Evolutionary conservation across 2,113 vertebrate species (phyloP), one percentile per base, ranked within the genome.

Genomic region (Clarias macrocephalus): DNA sequence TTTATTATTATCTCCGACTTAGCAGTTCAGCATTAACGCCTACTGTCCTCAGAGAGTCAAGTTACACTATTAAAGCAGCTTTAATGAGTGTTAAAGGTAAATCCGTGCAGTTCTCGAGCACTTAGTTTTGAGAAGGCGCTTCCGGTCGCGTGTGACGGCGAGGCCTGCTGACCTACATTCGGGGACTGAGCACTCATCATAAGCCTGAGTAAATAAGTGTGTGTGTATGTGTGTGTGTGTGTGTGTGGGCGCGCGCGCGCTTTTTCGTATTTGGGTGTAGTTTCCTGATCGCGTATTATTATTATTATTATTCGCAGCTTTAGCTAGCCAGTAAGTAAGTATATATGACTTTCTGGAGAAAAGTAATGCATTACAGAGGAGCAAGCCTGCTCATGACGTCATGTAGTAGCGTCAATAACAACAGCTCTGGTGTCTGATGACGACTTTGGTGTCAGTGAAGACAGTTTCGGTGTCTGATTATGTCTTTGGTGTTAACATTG

Each of bases 91-190:
- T 52, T 0, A 68, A 83, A n/a, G 9, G 62, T 54, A 21, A 54
- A 52, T 82, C 28, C 13, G 37, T n/a, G 62, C 62, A 48, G 62
- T 65, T 91, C 88, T 86, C 88, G 91, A 90, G 93, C 87, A 30
- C 16, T 66, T 65, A 56, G 63, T 28, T 30, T 10, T 0, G 37
- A 28, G 54, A 92, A 89, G 91, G 90, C 90, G 93, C 94, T 94
- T 95, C 93, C 93, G 92, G 92, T 93, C 91, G 92, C 91, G 91
- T 90, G 91, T 90, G 92, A 93, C 79, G 19, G 33, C 90, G 92
- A 94, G 94, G 94, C 94, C 94, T 92, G 93, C 91, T 95, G 94
- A 95, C 94, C 94, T 94, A 95, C 94, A 95, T 95, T 95, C 91
- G 92, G 83, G 48, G 57, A 30, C 68, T 48, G 42, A 48, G 42